Evolutionary conservation across 2,113 vertebrate genomes (phyloP).

Genomic region (Indicator indicator): DNA sequence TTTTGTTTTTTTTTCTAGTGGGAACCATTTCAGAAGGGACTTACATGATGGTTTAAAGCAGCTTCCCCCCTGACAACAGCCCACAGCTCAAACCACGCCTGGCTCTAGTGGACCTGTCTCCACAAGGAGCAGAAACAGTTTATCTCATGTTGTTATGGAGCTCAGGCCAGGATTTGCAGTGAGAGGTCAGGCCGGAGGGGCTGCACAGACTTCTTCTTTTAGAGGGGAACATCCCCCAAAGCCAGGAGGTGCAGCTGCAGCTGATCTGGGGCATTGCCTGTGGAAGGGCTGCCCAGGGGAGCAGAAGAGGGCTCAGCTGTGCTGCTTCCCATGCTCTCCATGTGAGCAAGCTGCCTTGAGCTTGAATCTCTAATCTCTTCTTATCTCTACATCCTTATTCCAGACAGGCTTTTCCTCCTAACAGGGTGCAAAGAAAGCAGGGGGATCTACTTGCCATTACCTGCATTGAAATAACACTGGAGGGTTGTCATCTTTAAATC

Average conservation of each 20-base stretch:
- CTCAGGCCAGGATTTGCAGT: not conserved
- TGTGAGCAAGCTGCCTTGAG: not conserved
- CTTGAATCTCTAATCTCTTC: conserved; percentile 30
- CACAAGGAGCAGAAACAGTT: not conserved
- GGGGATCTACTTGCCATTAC: conserved; percentile 29
- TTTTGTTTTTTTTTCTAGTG: not conserved
- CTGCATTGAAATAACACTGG: conserved; percentile 25
- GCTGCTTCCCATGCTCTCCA: not conserved
- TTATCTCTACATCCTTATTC: conserved; percentile 59
- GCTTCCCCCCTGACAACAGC: not conserved
- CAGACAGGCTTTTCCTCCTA: conserved; percentile 32
- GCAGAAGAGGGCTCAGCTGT: not conserved
- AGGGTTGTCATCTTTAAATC: conserved; percentile 62
- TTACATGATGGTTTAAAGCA: not conserved
- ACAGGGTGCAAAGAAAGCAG: conserved; percentile 5
- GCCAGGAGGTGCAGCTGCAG: not conserved
- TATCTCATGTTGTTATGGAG: not conserved
- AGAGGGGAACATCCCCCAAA: not conserved
- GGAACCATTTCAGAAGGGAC: not conserved
- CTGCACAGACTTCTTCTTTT: not conserved
- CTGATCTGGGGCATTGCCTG: fast-evolving
- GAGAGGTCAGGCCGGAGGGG: not conserved
- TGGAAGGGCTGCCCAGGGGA: not conserved
- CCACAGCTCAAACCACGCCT: not conserved
- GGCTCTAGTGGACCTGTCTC: not conserved